Evolutionary conservation across 2,888 invertebrate species (phyloP).

Genomic region (Tetropium fuscum): DNA sequence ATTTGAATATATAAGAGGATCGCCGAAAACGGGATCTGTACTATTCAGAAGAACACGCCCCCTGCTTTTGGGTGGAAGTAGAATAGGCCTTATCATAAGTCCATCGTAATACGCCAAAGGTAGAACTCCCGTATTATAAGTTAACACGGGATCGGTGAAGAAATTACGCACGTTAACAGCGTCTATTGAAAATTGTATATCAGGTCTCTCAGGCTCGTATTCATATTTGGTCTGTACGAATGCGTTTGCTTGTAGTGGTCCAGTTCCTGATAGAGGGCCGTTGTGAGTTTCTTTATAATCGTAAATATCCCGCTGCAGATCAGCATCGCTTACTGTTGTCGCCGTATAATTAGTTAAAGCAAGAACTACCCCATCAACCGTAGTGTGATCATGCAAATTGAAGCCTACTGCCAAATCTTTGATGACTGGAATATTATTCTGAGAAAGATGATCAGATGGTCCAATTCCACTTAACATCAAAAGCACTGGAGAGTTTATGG

Average conservation of each 20-base stretch:
- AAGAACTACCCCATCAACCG: constrained; percentile 71
- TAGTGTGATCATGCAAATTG: constrained; percentile 82
- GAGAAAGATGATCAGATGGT: constrained; percentile 69
- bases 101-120: constrained; percentile 75
- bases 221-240: constrained; percentile 73
- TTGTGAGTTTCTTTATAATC: constrained; percentile 64
- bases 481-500: constrained; percentile 74
- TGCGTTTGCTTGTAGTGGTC: constrained; percentile 70
- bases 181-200: constrained; percentile 77
- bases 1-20: constrained; percentile 80
- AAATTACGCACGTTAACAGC: constrained; percentile 71
- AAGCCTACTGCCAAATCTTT: constrained; percentile 77
- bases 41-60: constrained; percentile 74
- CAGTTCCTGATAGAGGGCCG: constrained; percentile 70
- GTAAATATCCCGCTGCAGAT: constrained; percentile 65
- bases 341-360: constrained; percentile 70
- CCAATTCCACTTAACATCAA: constrained; percentile 78
- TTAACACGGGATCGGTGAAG: constrained; percentile 69
- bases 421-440: constrained; percentile 69
- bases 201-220: constrained; percentile 67
- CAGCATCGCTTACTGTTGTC: constrained; percentile 64
- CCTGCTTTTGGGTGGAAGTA: constrained; percentile 74
- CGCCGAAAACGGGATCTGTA: constrained; percentile 78
- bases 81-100: constrained; percentile 72
- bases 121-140: constrained; percentile 62